A percentile compares a stretch with the other conserved stretches of the same genome.
Evolutionary conservation across 2,113 vertebrate species (phyloP).

Genomic region (Urocitellus parryii): DNA sequence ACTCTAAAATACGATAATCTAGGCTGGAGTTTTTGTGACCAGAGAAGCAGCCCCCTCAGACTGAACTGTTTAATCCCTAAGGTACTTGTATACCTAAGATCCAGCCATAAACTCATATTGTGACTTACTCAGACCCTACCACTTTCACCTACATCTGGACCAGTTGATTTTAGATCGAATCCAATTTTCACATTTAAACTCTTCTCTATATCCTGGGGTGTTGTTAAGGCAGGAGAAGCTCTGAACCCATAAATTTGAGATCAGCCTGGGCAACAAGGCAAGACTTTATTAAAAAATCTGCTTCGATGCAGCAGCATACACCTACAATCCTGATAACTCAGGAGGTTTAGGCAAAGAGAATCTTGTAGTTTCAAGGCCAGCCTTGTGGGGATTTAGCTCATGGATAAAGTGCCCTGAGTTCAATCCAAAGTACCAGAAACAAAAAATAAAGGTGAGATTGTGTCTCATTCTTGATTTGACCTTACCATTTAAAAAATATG

Average conservation of each 20-base stretch:
- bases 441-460: not conserved
- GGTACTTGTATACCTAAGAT: not conserved
- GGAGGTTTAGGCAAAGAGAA: not conserved
- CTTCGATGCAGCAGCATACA: not conserved
- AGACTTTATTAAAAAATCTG: not conserved
- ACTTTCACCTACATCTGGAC: not conserved
- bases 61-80: not conserved
- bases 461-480: slow-evolving; percentile 19
- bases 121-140: not conserved
- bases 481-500: slow-evolving; percentile 28
- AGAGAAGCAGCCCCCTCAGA: not conserved
- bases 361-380: not conserved
- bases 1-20: not conserved
- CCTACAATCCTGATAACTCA: not conserved
- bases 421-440: not conserved
- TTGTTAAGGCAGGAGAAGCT: not conserved
- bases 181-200: not conserved
- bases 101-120: not conserved
- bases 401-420: not conserved
- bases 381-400: not conserved
- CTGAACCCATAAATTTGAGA: not conserved
- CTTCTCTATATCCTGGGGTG: not conserved
- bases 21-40: not conserved
- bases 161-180: not conserved
- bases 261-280: not conserved